These are phyloP conservation scores for Ceyx melanurus DNA, from an alignment of 2,113 vertebrate species.

Conservation along the genomic window DNA sequence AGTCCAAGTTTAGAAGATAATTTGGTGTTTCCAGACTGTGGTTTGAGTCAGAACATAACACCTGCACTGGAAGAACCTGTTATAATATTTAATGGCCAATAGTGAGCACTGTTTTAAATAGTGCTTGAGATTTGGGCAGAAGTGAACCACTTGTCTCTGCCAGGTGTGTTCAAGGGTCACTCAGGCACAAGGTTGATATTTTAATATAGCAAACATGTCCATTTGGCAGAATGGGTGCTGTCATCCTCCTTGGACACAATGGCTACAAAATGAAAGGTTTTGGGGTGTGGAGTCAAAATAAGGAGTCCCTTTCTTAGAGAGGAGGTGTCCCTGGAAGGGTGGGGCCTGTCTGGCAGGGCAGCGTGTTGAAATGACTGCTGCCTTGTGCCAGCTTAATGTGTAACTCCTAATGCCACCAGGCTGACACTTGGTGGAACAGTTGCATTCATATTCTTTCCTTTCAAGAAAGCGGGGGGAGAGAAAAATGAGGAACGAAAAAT, in stretches of 20 bases:
- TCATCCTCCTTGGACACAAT: neutral
- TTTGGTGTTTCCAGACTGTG: neutral
- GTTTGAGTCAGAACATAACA: neutral
- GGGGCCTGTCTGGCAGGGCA: constrained; percentile 9
- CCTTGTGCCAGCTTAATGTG: constrained; percentile 26
- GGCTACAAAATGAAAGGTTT: constrained; percentile 16
- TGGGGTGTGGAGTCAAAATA: neutral
- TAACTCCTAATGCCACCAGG: neutral
- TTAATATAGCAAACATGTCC: rapidly evolving
- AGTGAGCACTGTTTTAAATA: neutral
- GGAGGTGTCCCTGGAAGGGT: neutral
- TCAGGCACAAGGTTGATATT: neutral
- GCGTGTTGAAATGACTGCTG: neutral
- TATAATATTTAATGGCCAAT: neutral
- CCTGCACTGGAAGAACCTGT: neutral
- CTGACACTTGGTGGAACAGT: constrained; percentile 33
- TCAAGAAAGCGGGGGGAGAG: constrained; percentile 13
- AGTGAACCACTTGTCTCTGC: neutral
- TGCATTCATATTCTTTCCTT: constrained; percentile 26
- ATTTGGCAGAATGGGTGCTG: neutral
- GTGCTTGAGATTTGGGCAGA: neutral
- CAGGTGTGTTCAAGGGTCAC: rapidly evolving
- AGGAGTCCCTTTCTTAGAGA: neutral
- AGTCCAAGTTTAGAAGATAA: neutral
- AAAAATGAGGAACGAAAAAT: neutral